Evolutionary conservation across 2,797 vertebrate genomes (phyloP), one percentile per base, ranked within the genome.

Genomic region (Capromys pilorides): DNA sequence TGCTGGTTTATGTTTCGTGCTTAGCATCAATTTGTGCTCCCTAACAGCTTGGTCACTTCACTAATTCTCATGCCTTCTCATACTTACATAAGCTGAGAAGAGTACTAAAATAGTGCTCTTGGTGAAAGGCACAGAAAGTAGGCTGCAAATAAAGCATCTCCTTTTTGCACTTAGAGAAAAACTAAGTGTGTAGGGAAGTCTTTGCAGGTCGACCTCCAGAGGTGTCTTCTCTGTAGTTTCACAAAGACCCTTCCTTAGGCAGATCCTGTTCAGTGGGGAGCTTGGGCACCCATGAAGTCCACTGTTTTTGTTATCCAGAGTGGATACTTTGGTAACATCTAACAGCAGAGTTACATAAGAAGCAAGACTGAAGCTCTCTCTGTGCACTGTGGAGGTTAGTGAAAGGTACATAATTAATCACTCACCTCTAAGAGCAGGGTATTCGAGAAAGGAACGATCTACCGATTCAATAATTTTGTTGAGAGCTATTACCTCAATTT

Each of bases 401-500:
- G 39, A 83, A 16, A 61, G 62, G 28, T 3, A 22, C 5, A 14
- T 16, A 61, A 36, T 16, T 64, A 36, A 79, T 69, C 24, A 31
- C 6, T 39, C 21, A 54, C 39, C 51, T 81, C 49, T 82, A 71
- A 94, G 71, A 92, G 54, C 28, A 90, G 36, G 51, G 8, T 67
- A 33, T 39, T 69, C 78, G 67, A 86, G 71, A 36, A 95, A 41
- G 10, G 36, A 41, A 45, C 64, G 66, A 66, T n/a, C 78, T 61
- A 69, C 78, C 77, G 69, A 88, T 33, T 6, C 4, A 86, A 4
- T 78, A 57, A 82, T 71, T 82, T 92, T 77, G 71, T 11, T 77
- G 22, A 69, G 14, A 86, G 45, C 77, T 87, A 71, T 49, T 69
- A 89, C 54, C 61, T 73, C 64, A 86, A 64, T 93, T 85, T 95